A percentile compares a stretch with the other conserved stretches of the same genome.
These are phyloP conservation scores for Parthenolecanium corni DNA, from an alignment of 2,888 invertebrate species.

Conservation along the genomic window DNA sequence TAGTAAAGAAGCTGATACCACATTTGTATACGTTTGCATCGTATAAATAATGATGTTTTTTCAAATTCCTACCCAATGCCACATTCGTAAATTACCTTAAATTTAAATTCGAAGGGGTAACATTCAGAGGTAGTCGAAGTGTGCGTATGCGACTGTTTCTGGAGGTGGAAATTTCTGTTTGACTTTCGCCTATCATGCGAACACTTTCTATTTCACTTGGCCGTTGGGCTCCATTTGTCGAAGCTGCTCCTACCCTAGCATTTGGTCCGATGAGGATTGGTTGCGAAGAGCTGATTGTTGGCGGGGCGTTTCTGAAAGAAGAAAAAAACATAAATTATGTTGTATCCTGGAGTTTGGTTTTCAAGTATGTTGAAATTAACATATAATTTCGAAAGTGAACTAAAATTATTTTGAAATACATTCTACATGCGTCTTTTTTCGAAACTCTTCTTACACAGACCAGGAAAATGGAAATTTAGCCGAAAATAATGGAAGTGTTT, in stretches of 20 bases:
- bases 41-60: too few relatives aligned
- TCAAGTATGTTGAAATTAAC: too few relatives aligned
- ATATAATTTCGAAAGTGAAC: too few relatives aligned
- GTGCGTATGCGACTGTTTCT: constrained; percentile 48
- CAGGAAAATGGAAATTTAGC: too few relatives aligned
- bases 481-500: too few relatives aligned
- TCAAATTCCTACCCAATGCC: too few relatives aligned
- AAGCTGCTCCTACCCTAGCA: constrained; percentile 31
- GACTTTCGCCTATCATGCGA: constrained; percentile 3
- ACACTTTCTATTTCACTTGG: constrained; percentile 6
- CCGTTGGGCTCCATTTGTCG: constrained; percentile 9
- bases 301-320: constrained; percentile 2
- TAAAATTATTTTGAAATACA: too few relatives aligned
- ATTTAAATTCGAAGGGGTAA: constrained; percentile 49
- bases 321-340: not conserved
- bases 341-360: too few relatives aligned
- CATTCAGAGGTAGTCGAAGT: constrained; percentile 49
- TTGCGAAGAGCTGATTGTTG: constrained; percentile 18
- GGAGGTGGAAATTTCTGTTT: constrained; percentile 46
- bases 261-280: constrained; percentile 5
- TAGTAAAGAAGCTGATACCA: too few relatives aligned
- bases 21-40: too few relatives aligned
- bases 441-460: too few relatives aligned
- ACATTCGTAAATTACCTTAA: constrained; percentile 44
- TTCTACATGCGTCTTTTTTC: too few relatives aligned